Evolutionary conservation across 2,888 invertebrate genomes (phyloP).

Genomic region (Calephelis perditalis): DNA sequence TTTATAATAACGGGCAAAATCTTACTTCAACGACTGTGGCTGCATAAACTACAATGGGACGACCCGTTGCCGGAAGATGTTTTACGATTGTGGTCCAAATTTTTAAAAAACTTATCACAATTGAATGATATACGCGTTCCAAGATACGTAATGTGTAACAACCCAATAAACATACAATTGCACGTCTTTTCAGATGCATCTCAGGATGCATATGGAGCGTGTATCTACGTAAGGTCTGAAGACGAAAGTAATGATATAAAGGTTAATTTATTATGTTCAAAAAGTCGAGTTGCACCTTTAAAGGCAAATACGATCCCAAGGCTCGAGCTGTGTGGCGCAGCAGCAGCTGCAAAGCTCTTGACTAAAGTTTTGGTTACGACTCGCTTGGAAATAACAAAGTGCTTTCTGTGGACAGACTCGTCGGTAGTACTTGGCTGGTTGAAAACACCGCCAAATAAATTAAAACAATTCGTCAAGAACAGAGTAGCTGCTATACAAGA

Average conservation of each 20-base stretch:
- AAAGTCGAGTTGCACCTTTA: too few relatives aligned
- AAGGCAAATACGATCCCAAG: too few relatives aligned
- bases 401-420: slow-evolving; percentile 10
- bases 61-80: not conserved
- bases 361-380: slow-evolving; percentile 1
- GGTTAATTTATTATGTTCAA: too few relatives aligned
- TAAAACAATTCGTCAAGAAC: slow-evolving; percentile 21
- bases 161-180: too few relatives aligned
- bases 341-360: too few relatives aligned
- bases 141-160: too few relatives aligned
- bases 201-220: too few relatives aligned
- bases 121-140: too few relatives aligned
- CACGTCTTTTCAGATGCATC: too few relatives aligned
- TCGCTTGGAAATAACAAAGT: slow-evolving; percentile 7
- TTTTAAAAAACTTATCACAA: not conserved
- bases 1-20: not conserved
- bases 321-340: too few relatives aligned
- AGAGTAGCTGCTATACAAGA: slow-evolving; percentile 20
- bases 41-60: not conserved
- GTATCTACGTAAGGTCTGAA: too few relatives aligned
- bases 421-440: slow-evolving; percentile 20
- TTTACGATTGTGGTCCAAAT: not conserved
- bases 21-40: not conserved
- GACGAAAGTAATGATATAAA: too few relatives aligned
- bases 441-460: slow-evolving; percentile 12